Evolutionary conservation across 2,113 vertebrate species (phyloP).

Genomic region (Siniperca chuatsi): DNA sequence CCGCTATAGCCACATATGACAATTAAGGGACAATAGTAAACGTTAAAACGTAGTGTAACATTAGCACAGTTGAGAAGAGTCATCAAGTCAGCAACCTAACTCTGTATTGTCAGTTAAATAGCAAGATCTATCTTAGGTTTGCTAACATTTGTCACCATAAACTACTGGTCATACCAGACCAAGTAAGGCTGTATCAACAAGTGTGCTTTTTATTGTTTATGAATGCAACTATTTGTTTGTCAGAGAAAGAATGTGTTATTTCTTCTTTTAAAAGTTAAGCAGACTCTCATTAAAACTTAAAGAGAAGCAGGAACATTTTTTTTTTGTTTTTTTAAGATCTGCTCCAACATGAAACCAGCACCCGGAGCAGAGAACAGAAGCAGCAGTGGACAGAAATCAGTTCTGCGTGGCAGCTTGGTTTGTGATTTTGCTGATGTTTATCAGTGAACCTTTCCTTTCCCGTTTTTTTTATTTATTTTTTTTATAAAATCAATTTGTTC

Average conservation of each 20-base stretch:
- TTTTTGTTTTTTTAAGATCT: neutral
- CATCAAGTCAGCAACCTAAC: too few relatives aligned
- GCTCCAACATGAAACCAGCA: neutral
- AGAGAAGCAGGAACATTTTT: neutral
- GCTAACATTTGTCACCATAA: too few relatives aligned
- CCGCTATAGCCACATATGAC: too few relatives aligned
- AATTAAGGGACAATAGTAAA: too few relatives aligned
- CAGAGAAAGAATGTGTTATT: neutral
- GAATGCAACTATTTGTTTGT: neutral
- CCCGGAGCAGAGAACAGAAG: neutral
- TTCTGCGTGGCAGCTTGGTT: neutral
- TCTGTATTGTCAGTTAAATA: too few relatives aligned
- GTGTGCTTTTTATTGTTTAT: neutral
- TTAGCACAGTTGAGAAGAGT: too few relatives aligned
- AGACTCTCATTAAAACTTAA: neutral
- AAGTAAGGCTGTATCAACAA: neutral
- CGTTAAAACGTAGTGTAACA: neutral
- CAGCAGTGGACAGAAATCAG: neutral
- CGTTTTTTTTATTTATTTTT: neutral
- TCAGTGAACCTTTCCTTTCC: neutral
- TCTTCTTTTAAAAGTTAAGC: neutral
- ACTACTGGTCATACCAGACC: too few relatives aligned
- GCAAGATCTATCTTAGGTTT: too few relatives aligned
- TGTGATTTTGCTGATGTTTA: neutral
- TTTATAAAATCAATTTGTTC: neutral